These are phyloP conservation scores for Abramis brama DNA, from an alignment of 2,113 vertebrate genomes.

Conservation along the genomic window DNA sequence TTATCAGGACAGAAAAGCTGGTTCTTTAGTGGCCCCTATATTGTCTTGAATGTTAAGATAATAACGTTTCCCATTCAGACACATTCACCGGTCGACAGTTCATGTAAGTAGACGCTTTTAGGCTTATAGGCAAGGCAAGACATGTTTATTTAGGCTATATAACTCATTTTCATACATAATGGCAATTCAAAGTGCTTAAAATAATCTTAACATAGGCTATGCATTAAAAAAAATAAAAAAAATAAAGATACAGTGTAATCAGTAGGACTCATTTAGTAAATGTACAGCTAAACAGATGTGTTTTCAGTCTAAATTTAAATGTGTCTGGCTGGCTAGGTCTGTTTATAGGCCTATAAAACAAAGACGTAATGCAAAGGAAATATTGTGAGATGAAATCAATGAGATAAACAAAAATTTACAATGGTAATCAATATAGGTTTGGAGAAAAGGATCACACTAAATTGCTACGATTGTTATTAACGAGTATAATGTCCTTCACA, in stretches of 20 bases:
- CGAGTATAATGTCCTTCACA: background rate
- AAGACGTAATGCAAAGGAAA: background rate
- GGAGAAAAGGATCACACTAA: background rate
- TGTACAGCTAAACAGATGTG: background rate
- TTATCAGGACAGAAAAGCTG: conserved; percentile 46
- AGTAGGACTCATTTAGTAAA: background rate
- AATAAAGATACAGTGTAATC: background rate
- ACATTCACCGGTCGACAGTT: background rate
- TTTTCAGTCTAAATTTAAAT: background rate
- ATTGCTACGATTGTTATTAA: background rate
- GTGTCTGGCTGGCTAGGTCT: background rate
- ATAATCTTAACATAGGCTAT: background rate
- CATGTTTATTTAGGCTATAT: background rate
- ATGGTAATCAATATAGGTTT: background rate
- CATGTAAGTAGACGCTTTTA: conserved; percentile 18
- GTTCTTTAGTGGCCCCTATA: background rate
- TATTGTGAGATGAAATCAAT: background rate
- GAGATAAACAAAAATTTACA: no score
- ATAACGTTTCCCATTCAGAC: conserved; percentile 11
- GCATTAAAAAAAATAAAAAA: background rate
- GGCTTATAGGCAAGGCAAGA: background rate
- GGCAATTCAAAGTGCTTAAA: background rate
- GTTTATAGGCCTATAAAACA: background rate
- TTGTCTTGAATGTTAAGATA: conserved; percentile 26
- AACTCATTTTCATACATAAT: background rate